Percentiles rank a stretch among this genome's conserved stretches.
Conservation (phyloP, 2,113 vertebrate genomes). For the Rhinolophus sinicus region DNA sequence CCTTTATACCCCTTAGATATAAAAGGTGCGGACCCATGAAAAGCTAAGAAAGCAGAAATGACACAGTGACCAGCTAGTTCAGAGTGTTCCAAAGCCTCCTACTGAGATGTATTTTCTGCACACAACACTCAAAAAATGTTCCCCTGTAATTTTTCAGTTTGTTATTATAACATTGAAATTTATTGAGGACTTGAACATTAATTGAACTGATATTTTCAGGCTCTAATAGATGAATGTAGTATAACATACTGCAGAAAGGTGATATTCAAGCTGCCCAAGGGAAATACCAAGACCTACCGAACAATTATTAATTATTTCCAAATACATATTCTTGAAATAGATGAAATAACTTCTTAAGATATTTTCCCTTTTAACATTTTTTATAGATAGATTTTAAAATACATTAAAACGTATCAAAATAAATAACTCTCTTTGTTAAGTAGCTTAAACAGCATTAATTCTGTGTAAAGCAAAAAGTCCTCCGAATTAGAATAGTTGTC, state of each 20-base stretch:
- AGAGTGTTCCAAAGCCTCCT: neutral
- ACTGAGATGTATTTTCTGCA: neutral
- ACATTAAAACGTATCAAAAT: constrained; percentile 43
- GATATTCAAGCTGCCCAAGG: neutral
- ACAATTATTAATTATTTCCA: constrained; percentile 18
- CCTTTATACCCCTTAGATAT: neutral
- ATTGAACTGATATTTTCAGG: neutral
- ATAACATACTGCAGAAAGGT: neutral
- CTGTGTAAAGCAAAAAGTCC: neutral
- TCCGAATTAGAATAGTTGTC: neutral
- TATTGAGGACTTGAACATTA: neutral
- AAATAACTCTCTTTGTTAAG: neutral
- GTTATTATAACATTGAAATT: neutral
- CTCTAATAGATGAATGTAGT: neutral
- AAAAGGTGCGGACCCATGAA: neutral
- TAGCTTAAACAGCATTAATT: neutral
- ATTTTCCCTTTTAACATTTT: neutral
- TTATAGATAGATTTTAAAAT: constrained; percentile 30
- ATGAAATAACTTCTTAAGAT: neutral
- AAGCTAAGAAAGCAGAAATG: neutral
- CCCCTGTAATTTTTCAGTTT: neutral
- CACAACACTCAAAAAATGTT: neutral
- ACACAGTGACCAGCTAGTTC: neutral
- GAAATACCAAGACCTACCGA: neutral
- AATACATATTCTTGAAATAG: neutral